phyloP scores from a whole-genome alignment of 2,797 vertebrate species.

The Darevskia nairensis region DNA sequence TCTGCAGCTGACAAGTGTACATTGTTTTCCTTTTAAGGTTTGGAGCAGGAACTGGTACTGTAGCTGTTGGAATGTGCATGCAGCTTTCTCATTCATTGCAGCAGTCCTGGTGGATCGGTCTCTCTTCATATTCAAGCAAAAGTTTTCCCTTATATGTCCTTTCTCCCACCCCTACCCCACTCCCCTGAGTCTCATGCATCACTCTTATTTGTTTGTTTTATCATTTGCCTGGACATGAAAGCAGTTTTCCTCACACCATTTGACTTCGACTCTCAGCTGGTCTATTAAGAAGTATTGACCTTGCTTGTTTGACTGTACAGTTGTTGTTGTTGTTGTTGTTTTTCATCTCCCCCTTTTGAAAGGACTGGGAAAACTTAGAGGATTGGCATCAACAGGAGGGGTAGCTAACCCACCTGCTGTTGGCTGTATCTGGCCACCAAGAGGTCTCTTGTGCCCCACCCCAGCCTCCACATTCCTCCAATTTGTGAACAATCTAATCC shows the following conservation, averaged over 20 bases:
- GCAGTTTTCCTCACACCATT: neutral
- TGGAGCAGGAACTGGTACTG: slow-evolving; percentile 26
- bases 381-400: too few relatives aligned
- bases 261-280: neutral
- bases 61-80: slow-evolving; percentile 22
- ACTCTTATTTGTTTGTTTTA: neutral
- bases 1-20: slow-evolving; percentile 53
- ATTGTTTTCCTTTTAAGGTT: slow-evolving; percentile 47
- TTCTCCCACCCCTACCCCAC: neutral
- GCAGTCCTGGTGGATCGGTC: neutral
- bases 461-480: too few relatives aligned
- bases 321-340: neutral
- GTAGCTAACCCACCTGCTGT: too few relatives aligned
- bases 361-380: neutral
- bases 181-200: too few relatives aligned
- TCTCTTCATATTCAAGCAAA: slow-evolving; percentile 32
- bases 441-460: too few relatives aligned
- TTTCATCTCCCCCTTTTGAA: neutral
- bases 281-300: neutral
- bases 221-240: too few relatives aligned
- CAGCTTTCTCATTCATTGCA: neutral
- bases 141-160: slow-evolving; percentile 26
- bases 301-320: neutral
- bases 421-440: too few relatives aligned
- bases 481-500: too few relatives aligned